These are phyloP conservation scores for Caerostris extrusa DNA, from an alignment of 1,140 invertebrate genomes.

Conservation along the genomic window DNA sequence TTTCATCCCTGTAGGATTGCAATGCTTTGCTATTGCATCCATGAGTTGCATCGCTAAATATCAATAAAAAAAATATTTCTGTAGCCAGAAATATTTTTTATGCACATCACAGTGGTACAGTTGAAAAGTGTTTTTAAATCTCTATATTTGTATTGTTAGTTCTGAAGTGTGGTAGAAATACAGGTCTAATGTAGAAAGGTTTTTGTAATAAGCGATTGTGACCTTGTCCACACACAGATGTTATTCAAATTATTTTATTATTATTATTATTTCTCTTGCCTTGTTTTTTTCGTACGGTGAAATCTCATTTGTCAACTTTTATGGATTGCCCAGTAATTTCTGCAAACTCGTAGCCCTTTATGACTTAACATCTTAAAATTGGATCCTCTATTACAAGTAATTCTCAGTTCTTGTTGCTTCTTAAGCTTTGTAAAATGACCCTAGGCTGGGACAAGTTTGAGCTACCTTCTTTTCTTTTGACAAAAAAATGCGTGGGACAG, in stretches of 20 bases:
- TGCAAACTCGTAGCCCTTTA: background rate
- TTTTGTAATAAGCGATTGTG: background rate
- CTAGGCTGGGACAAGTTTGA: background rate
- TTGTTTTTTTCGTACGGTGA: background rate
- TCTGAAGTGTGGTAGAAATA: background rate
- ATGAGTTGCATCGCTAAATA: too few species aligned
- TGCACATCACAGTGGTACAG: background rate
- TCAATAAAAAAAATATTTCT: background rate
- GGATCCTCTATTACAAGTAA: background rate
- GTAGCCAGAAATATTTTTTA: conserved; percentile 27
- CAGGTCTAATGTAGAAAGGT: background rate
- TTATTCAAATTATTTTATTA: background rate
- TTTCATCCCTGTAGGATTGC: too few species aligned
- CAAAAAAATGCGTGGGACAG: background rate
- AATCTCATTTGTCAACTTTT: background rate
- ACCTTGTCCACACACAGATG: background rate
- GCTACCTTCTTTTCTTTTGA: background rate
- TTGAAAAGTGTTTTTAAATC: background rate
- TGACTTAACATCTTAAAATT: background rate
- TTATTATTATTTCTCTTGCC: background rate
- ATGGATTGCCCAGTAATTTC: too few species aligned
- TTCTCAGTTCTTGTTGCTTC: background rate
- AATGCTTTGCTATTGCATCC: too few species aligned
- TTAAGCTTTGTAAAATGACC: background rate
- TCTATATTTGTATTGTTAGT: conserved; percentile 10